These are phyloP conservation scores for Trachelus tabidus DNA, from an alignment of 2,888 invertebrate species.

Conservation along the genomic window DNA sequence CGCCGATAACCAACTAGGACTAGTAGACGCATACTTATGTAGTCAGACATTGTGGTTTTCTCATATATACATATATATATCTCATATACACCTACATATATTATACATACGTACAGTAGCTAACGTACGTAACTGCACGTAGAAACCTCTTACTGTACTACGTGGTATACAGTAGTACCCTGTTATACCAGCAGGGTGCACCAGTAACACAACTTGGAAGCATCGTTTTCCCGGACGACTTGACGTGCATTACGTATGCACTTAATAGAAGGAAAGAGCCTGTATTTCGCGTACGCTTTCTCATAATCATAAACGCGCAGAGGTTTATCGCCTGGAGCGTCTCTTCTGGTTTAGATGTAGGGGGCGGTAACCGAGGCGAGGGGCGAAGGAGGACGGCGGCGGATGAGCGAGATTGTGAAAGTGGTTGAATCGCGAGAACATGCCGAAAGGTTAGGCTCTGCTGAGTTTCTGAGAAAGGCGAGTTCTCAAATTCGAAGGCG, in stretches of 20 bases:
- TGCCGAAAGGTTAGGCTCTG: neutral
- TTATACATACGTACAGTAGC: neutral
- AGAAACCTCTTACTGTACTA: neutral
- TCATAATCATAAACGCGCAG: neutral
- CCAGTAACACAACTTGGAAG: neutral
- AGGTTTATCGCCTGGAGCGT: slow-evolving; percentile 1
- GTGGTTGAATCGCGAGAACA: neutral
- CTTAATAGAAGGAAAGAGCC: slow-evolving; percentile 1
- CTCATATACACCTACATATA: no score
- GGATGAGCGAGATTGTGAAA: neutral
- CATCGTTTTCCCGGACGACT: neutral
- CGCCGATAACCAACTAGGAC: neutral
- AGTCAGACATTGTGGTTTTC: neutral
- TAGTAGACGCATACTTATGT: neutral
- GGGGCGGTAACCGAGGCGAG: neutral
- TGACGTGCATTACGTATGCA: neutral
- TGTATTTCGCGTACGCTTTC: neutral
- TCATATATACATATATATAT: no score
- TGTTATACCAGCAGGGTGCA: neutral
- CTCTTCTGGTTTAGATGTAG: neutral
- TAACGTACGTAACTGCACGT: neutral
- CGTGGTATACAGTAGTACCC: no score
- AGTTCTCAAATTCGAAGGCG: slow-evolving; percentile 6
- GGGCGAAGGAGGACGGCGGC: neutral
- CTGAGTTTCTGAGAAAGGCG: slow-evolving; percentile 12